phyloP scores from a whole-genome alignment of 2,113 vertebrate genomes.

The Scartelaos histophorus region DNA sequence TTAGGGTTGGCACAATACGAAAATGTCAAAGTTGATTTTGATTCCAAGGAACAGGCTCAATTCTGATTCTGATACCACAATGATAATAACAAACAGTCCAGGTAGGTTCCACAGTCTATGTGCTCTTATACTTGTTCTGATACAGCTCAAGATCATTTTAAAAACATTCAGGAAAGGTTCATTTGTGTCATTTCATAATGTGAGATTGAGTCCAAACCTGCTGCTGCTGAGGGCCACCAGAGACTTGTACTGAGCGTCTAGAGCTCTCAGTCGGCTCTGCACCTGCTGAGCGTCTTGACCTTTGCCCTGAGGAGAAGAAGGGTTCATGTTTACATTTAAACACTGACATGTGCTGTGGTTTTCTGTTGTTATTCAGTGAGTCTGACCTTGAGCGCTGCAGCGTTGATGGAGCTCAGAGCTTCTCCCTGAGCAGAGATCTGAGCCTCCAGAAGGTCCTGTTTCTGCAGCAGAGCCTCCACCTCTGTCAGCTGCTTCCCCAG shows the following conservation, averaged over 20 bases:
- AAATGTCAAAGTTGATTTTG: no score
- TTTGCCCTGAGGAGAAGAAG: conserved; percentile 45
- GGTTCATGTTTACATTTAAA: no score
- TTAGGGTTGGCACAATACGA: not conserved
- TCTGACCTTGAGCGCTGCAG: conserved; percentile 53
- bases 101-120: no score
- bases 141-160: no score
- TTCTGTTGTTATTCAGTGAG: not conserved
- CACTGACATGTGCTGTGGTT: not conserved
- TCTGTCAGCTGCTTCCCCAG: conserved; percentile 83
- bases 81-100: no score
- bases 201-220: conserved; percentile 68
- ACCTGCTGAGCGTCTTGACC: conserved; percentile 67
- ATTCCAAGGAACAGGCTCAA: no score
- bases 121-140: no score
- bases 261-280: conserved; percentile 75
- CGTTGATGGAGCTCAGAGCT: conserved; percentile 71
- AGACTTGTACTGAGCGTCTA: conserved; percentile 78
- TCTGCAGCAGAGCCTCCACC: conserved; percentile 82
- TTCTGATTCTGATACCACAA: no score
- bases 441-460: conserved; percentile 83
- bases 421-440: conserved; percentile 82
- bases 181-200: not conserved
- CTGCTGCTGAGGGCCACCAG: conserved; percentile 79
- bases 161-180: no score